These are phyloP conservation scores for Drosophila serrata DNA, from an alignment of 1,140 invertebrate genomes.

Conservation along the genomic window DNA sequence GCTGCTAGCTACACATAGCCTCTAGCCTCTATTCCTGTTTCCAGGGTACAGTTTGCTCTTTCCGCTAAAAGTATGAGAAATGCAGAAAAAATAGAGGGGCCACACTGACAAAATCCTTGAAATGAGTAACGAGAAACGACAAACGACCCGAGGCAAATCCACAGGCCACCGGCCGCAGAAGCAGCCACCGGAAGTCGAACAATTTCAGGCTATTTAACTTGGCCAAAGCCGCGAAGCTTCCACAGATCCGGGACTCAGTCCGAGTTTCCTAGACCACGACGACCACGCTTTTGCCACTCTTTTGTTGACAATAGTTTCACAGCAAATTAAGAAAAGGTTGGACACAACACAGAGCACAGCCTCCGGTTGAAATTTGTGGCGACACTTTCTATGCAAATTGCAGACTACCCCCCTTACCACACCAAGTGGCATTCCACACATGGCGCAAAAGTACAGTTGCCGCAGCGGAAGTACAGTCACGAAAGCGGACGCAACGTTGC, in stretches of 20 bases:
- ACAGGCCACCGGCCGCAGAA: slow-evolving; percentile 28
- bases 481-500: slow-evolving; percentile 46
- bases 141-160: slow-evolving; percentile 68
- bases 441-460: slow-evolving; percentile 64
- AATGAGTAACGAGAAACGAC: slow-evolving; percentile 39
- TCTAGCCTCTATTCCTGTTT: too few species aligned
- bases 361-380: slow-evolving; percentile 69
- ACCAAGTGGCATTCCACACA: slow-evolving; percentile 11
- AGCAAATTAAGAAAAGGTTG: slow-evolving; percentile 84
- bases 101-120: slow-evolving; percentile 1
- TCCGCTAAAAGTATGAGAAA: slow-evolving; percentile 18
- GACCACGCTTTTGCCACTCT: slow-evolving; percentile 47
- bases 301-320: slow-evolving; percentile 83
- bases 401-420: slow-evolving; percentile 9
- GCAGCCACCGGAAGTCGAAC: slow-evolving; percentile 69
- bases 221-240: slow-evolving; percentile 40
- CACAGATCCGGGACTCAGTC: slow-evolving; percentile 4
- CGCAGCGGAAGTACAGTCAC: slow-evolving; percentile 75
- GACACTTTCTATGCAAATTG: slow-evolving; percentile 80
- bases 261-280: too few species aligned
- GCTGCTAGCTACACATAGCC: slow-evolving; percentile 3
- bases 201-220: slow-evolving; percentile 78
- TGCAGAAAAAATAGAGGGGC: not conserved
- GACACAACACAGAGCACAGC: slow-evolving; percentile 50
- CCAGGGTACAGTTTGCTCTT: slow-evolving; percentile 11